Evolutionary conservation across 53 echinoderm and acorn worm species (phyloP).

Genomic region (Apostichopus leukothele): DNA sequence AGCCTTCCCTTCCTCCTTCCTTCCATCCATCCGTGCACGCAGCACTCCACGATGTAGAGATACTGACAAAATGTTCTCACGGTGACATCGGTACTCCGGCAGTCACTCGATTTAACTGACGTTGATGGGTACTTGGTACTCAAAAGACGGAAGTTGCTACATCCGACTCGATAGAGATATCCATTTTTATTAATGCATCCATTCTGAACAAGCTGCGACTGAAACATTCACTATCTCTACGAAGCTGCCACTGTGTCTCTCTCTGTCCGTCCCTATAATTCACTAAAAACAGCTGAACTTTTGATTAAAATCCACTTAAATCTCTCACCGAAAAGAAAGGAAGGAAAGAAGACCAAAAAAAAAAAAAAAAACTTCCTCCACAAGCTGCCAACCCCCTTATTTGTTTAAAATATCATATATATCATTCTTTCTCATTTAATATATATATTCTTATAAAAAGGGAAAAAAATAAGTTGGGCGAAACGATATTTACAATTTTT

Average conservation of each 20-base stretch:
- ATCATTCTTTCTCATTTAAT: background rate
- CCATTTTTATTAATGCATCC: too few species aligned
- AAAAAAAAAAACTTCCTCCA: background rate
- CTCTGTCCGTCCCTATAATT: background rate
- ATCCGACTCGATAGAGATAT: too few species aligned
- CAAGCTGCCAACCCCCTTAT: background rate
- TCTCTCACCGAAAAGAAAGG: background rate
- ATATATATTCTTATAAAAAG: background rate
- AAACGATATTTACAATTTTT: too few species aligned
- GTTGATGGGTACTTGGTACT: too few species aligned
- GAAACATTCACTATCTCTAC: slow-evolving; percentile 30
- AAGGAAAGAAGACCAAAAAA: background rate
- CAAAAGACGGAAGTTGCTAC: too few species aligned
- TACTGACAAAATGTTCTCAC: too few species aligned
- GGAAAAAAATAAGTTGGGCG: background rate
- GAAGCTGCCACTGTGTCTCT: slow-evolving; percentile 21
- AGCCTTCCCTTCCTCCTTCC: too few species aligned
- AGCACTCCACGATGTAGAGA: too few species aligned
- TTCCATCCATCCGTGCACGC: too few species aligned
- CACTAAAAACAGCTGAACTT: slow-evolving; percentile 27
- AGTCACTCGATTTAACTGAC: too few species aligned
- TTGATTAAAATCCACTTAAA: background rate
- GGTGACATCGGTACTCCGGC: too few species aligned
- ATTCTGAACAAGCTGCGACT: background rate
- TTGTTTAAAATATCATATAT: background rate